Evolutionary conservation across 2,797 vertebrate species (phyloP), one percentile per base, ranked within the genome.

Genomic region (Bryconaethiops microstoma): DNA sequence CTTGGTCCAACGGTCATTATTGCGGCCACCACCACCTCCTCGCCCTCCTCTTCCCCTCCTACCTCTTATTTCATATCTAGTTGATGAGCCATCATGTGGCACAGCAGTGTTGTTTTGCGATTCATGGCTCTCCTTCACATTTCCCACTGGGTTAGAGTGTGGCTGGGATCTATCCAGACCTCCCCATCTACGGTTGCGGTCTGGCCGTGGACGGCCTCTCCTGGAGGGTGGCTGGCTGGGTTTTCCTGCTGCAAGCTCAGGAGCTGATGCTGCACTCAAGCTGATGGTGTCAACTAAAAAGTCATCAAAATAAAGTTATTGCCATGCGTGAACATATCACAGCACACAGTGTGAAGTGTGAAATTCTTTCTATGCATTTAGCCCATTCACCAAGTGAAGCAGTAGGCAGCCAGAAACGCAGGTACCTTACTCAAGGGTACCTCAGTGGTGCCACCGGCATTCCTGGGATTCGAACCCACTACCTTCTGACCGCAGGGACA

Each of bases 161-260:
- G 91, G 91, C 80, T 90, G 87, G 19, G 92, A 84, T 89, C 89
- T 77, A 84, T 87, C 76, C 86, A 79, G 87, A 84, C 90, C 91
- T 70, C 83, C 94, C 84, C 91, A 87, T 84, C 92, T 94, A 79
- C 91, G 90, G 85, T 88, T 93, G 82, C 89, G 89, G 86, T 95
- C 94, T 77, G 91, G 86, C 83, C 92, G 93, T 62, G 93, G 91
- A 50, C 94, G 91, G 83, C 90, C 92, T 81, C 92, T 89, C 90
- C 93, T 94, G 40, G 88, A 91, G 79, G 88, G 89, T 76, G 93
- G 89, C 81, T 94, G 90, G 82, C 86, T 76, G 60, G 90, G 85
- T 84, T 89, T 94, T 84, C 93, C 94, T 86, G 93, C 88, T 89
- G 92, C 82, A 25, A 90, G 90, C 84, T 91, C 95, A 88, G 91